Conservation (phyloP, 2,113 vertebrate genomes). For the Camelus bactrianus region DNA sequence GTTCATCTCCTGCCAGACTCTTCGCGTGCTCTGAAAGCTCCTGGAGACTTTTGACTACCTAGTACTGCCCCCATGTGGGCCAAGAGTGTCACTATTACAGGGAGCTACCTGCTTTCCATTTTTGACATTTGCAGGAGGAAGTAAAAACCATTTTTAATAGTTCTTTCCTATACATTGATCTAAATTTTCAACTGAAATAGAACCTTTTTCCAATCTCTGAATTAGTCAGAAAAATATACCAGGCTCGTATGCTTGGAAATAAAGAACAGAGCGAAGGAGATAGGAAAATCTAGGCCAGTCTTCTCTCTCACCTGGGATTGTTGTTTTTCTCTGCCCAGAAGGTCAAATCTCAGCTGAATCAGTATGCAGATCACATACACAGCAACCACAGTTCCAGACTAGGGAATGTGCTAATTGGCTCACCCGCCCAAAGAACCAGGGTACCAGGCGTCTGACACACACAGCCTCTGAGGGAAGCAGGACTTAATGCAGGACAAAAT, state of each 20-base stretch:
- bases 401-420: conserved; percentile 79
- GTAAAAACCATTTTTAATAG: conserved; percentile 56
- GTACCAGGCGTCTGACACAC: conserved; percentile 68
- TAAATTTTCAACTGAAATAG: conserved; percentile 36
- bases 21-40: not conserved
- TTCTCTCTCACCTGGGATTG: conserved; percentile 75
- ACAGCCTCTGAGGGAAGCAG: conserved; percentile 64
- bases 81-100: conserved; percentile 1
- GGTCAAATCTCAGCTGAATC: conserved; percentile 84
- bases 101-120: conserved; percentile 31
- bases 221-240: not conserved
- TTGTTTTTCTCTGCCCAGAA: conserved; percentile 73
- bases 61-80: conserved; percentile 70
- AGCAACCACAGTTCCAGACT: conserved; percentile 78
- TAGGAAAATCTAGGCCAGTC: conserved; percentile 73
- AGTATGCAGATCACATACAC: conserved; percentile 80
- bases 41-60: conserved; percentile 54
- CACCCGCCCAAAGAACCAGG: conserved; percentile 54
- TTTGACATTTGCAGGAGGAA: conserved; percentile 46
- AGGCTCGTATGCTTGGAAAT: not conserved
- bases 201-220: conserved; percentile 27
- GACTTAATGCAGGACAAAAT: conserved; percentile 71
- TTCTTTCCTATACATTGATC: conserved; percentile 26
- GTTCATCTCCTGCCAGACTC: conserved; percentile 55
- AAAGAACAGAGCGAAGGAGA: not conserved